Conservation (phyloP, 2,888 invertebrate genomes). For the Unio pictorum region DNA sequence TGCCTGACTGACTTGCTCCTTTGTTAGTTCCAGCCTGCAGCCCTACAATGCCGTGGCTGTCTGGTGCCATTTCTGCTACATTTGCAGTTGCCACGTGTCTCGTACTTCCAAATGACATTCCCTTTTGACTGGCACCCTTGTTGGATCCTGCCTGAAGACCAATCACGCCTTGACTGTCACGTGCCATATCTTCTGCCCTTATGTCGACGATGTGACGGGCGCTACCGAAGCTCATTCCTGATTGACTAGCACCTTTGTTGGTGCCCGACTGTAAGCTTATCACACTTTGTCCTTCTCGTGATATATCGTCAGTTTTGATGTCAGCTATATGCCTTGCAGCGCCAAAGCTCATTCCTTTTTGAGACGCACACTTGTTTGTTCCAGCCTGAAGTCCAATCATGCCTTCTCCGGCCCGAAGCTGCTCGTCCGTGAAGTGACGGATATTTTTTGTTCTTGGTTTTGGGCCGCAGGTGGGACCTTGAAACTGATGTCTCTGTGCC, state of each 20-base stretch:
- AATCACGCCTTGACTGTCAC: conserved; percentile 49
- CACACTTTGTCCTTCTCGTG: conserved; percentile 45
- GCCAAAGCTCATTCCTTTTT: conserved; percentile 65
- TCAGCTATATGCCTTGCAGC: conserved; percentile 59
- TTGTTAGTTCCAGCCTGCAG: conserved; percentile 69
- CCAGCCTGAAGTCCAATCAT: conserved; percentile 68
- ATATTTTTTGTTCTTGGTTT: conserved; percentile 62
- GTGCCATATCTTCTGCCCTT: conserved; percentile 30
- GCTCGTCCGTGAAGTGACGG: conserved; percentile 61
- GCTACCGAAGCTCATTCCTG: conserved; percentile 57
- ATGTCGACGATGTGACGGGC: conserved; percentile 52
- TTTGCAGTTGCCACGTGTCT: conserved; percentile 57
- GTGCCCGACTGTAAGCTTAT: conserved; percentile 62
- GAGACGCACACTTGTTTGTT: conserved; percentile 69
- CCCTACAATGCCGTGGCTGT: conserved; percentile 61
- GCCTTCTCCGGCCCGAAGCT: conserved; percentile 57
- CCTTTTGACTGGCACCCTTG: conserved; percentile 59
- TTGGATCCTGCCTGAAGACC: conserved; percentile 63
- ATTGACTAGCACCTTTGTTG: conserved; percentile 64
- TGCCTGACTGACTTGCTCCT: conserved; percentile 66
- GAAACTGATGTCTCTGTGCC: conserved; percentile 64
- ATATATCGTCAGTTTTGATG: conserved; percentile 53
- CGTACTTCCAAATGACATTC: conserved; percentile 57
- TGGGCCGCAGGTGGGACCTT: conserved; percentile 64
- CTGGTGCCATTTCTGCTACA: conserved; percentile 43